A percentile compares a stretch with the other conserved stretches of the same genome.
Evolutionary conservation across 2,113 vertebrate species (phyloP).

Genomic region (Pelecanus crispus): DNA sequence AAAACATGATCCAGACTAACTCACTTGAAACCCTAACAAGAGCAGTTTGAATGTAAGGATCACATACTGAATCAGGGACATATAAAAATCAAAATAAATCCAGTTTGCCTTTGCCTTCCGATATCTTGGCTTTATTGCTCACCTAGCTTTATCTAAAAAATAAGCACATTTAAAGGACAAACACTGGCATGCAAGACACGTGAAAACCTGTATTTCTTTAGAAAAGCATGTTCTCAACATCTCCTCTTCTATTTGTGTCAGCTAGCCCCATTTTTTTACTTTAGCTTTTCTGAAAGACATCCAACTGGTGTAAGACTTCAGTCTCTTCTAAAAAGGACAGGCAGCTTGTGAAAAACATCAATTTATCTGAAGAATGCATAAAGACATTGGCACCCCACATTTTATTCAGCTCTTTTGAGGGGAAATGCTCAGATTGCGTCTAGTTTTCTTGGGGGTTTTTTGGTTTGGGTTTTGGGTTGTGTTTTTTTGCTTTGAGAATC

Average conservation of each 20-base stretch:
- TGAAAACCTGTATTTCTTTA: not conserved
- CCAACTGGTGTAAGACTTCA: not conserved
- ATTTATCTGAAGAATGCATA: fast-evolving
- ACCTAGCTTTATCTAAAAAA: not conserved
- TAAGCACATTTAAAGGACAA: not conserved
- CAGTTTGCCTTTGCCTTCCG: not conserved
- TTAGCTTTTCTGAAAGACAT: not conserved
- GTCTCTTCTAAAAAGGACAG: not conserved
- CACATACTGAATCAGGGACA: not conserved
- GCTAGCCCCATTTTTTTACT: not conserved
- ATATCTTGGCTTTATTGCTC: not conserved
- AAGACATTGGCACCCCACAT: not conserved
- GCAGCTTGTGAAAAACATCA: not conserved
- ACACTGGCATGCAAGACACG: not conserved
- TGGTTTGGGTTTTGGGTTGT: not conserved
- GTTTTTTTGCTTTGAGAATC: not conserved
- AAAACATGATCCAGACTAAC: not conserved
- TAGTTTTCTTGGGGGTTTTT: fast-evolving
- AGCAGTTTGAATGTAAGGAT: not conserved
- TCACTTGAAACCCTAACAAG: not conserved
- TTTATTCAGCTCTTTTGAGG: not conserved
- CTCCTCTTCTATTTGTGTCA: not conserved
- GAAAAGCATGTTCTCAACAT: not conserved
- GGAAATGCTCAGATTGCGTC: not conserved
- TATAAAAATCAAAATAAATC: not conserved